Conservation (phyloP, 2,888 invertebrate species). For the Pheosia gnoma region DNA sequence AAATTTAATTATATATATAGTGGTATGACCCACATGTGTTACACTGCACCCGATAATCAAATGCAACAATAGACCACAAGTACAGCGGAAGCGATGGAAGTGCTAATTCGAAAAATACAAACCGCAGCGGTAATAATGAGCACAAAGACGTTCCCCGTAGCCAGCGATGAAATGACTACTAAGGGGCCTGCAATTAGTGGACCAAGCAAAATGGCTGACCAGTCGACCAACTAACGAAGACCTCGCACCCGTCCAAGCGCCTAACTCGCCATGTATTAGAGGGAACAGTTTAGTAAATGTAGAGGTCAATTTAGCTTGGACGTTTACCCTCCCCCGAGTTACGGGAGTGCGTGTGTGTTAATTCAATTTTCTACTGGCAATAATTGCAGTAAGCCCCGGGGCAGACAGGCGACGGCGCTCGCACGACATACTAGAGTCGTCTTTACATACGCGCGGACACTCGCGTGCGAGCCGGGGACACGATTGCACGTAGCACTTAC, state of each 20-base stretch:
- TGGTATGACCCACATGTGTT: slow-evolving; percentile 39
- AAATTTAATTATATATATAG: no score
- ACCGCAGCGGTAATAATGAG: slow-evolving; percentile 72
- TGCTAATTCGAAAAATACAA: slow-evolving; percentile 82
- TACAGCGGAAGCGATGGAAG: slow-evolving; percentile 74
- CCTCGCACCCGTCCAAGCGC: slow-evolving; percentile 8
- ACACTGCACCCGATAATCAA: slow-evolving; percentile 57
- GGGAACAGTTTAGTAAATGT: slow-evolving; percentile 33
- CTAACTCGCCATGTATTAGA: slow-evolving; percentile 13
- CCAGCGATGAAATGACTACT: slow-evolving; percentile 75
- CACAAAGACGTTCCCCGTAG: slow-evolving; percentile 69
- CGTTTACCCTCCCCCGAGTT: slow-evolving; percentile 61
- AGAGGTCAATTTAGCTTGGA: slow-evolving; percentile 53
- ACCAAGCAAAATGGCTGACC: slow-evolving; percentile 81
- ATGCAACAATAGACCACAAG: slow-evolving; percentile 66
- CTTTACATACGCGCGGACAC: slow-evolving; percentile 61
- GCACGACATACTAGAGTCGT: slow-evolving; percentile 65
- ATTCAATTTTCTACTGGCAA: slow-evolving; percentile 81
- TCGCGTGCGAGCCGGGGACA: slow-evolving; percentile 45
- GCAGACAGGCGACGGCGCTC: slow-evolving; percentile 54
- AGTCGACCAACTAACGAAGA: slow-evolving; percentile 43
- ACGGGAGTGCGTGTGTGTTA: slow-evolving; percentile 77
- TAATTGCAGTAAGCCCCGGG: slow-evolving; percentile 71
- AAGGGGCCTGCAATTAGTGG: slow-evolving; percentile 70
- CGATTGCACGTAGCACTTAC: slow-evolving; percentile 28